phyloP scores from a whole-genome alignment of 2,113 vertebrate species.

The Ailuropoda melanoleuca region DNA sequence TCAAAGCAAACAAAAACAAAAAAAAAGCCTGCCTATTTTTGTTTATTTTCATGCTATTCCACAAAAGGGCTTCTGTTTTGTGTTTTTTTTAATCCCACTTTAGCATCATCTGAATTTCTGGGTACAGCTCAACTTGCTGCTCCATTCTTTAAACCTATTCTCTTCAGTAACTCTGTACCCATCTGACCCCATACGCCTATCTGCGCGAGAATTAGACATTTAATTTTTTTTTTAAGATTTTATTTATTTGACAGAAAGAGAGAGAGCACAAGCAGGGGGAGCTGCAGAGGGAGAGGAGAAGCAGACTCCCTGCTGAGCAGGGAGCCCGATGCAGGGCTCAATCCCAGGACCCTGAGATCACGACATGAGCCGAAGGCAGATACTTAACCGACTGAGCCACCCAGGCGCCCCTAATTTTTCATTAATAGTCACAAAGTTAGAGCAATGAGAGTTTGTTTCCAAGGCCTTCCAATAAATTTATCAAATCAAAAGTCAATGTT shows the following conservation, averaged over 20 bases:
- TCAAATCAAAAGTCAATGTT: not conserved
- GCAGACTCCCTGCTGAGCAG: too few species aligned
- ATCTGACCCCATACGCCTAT: constrained; percentile 76
- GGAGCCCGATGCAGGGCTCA: too few species aligned
- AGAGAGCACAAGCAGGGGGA: too few species aligned
- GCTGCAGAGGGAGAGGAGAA: too few species aligned
- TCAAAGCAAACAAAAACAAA: constrained; percentile 48
- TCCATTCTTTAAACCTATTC: constrained; percentile 82
- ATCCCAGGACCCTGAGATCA: too few species aligned
- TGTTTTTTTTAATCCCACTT: constrained; percentile 67
- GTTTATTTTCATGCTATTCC: constrained; percentile 63
- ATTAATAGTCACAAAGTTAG: constrained; percentile 58
- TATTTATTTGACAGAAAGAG: too few species aligned
- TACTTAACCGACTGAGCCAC: too few species aligned
- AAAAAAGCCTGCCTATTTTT: constrained; percentile 62
- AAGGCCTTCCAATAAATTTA: constrained; percentile 24
- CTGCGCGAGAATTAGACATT: constrained; percentile 69
- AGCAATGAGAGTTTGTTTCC: not conserved
- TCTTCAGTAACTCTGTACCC: constrained; percentile 81
- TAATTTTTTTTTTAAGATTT: constrained; percentile 49
- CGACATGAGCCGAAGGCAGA: too few species aligned
- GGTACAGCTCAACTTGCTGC: constrained; percentile 76
- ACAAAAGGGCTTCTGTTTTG: constrained; percentile 22
- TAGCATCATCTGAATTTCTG: constrained; percentile 76
- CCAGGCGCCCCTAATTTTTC: constrained; percentile 34